Conservation (phyloP, 1,140 invertebrate genomes). For the Heterodera schachtii region DNA sequence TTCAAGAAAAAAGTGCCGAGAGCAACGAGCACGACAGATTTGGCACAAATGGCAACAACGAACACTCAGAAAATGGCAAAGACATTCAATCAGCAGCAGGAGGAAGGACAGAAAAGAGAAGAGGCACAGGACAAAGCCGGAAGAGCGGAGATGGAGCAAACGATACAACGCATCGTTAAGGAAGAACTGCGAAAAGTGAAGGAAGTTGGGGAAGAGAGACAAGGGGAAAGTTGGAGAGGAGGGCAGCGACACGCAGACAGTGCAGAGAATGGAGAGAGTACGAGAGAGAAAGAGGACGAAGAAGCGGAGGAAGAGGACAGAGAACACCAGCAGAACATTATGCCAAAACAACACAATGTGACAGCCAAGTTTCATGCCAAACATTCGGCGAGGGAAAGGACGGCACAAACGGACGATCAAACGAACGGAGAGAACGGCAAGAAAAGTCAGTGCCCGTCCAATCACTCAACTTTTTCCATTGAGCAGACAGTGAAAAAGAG, state of each 20-base stretch:
- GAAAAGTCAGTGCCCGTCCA: neutral
- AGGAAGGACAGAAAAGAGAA: neutral
- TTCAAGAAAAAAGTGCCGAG: slow-evolving; percentile 32
- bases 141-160: slow-evolving; percentile 3
- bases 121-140: neutral
- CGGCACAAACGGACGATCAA: neutral
- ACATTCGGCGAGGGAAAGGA: neutral
- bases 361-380: neutral
- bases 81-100: slow-evolving; percentile 5
- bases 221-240: neutral
- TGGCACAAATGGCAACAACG: slow-evolving; percentile 24
- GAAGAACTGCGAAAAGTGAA: slow-evolving; percentile 20
- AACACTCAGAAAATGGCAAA: neutral
- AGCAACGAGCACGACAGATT: slow-evolving; percentile 51
- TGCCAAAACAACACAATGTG: neutral
- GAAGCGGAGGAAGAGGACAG: neutral
- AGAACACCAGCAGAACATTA: neutral
- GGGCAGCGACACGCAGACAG: neutral
- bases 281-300: neutral
- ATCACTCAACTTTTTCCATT: neutral
- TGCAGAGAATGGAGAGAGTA: neutral
- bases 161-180: neutral
- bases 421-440: neutral
- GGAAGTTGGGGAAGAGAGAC: neutral
- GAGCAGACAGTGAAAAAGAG: neutral